Conservation (phyloP, 2,797 vertebrate species). For the Cryptoprocta ferox region DNA sequence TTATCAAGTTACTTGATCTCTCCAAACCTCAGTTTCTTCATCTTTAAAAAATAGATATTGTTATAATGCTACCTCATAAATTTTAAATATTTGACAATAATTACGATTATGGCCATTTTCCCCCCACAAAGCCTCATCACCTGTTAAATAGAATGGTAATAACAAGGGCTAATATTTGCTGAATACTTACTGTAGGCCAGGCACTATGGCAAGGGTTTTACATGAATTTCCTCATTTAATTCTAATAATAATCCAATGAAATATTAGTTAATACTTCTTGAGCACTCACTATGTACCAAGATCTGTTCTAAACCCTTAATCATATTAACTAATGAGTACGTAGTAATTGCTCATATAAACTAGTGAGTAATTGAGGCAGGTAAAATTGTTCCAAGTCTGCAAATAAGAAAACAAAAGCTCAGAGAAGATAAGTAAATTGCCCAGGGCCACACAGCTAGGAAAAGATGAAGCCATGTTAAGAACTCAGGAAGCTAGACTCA, state of each 20-base stretch:
- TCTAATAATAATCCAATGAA: constrained; percentile 16
- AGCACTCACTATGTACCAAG: background rate
- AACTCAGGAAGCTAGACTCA: background rate
- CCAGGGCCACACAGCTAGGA: background rate
- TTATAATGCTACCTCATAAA: background rate
- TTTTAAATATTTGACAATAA: constrained; percentile 46
- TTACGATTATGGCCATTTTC: background rate
- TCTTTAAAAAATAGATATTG: background rate
- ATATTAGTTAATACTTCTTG: background rate
- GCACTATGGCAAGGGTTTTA: background rate
- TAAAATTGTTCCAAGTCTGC: background rate
- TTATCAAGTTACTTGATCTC: background rate
- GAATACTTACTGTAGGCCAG: background rate
- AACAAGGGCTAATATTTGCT: background rate
- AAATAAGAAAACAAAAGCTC: background rate
- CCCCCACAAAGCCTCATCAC: background rate
- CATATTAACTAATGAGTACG: background rate
- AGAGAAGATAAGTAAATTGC: background rate
- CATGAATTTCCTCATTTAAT: background rate
- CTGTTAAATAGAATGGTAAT: background rate
- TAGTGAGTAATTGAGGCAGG: background rate
- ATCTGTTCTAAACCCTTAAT: background rate
- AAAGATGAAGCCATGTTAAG: background rate
- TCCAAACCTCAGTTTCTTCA: constrained; percentile 40
- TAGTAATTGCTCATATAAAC: background rate